These are phyloP conservation scores for Aphidius gifuensis DNA, from an alignment of 1,140 invertebrate genomes.

Conservation along the genomic window DNA sequence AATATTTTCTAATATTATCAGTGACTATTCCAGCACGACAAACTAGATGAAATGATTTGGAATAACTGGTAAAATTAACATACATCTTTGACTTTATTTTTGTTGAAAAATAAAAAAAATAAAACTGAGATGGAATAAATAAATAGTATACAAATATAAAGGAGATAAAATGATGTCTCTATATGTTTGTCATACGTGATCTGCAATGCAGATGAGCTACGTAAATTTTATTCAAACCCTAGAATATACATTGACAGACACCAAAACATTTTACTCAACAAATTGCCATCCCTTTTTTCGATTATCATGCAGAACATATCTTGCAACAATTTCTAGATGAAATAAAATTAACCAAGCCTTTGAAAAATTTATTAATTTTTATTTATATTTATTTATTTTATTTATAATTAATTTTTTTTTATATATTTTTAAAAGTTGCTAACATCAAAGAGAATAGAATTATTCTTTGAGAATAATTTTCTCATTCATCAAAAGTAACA, in stretches of 20 bases:
- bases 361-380: background rate
- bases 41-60: conserved; percentile 47
- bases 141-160: background rate
- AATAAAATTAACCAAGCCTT: background rate
- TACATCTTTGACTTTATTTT: conserved; percentile 50
- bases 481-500: background rate
- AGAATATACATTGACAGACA: conserved; percentile 27
- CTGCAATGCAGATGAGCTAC: conserved; percentile 50
- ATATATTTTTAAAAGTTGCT: background rate
- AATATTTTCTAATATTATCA: conserved; percentile 37
- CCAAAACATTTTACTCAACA: conserved; percentile 25
- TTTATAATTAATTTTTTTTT: background rate
- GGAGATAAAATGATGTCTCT: conserved; percentile 17
- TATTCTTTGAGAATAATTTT: conserved; percentile 3
- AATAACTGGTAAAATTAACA: conserved; percentile 52
- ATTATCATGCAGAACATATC: conserved; percentile 16
- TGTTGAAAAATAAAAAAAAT: conserved; percentile 12
- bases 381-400: background rate
- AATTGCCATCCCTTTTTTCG: conserved; percentile 1
- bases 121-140: conserved; percentile 24
- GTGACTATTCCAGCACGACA: conserved; percentile 27
- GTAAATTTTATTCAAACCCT: conserved; percentile 31
- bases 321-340: background rate
- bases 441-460: conserved; percentile 11
- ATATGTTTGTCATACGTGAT: conserved; percentile 40